phyloP scores from a whole-genome alignment of 2,888 invertebrate genomes.

The Diaperis boleti region DNA sequence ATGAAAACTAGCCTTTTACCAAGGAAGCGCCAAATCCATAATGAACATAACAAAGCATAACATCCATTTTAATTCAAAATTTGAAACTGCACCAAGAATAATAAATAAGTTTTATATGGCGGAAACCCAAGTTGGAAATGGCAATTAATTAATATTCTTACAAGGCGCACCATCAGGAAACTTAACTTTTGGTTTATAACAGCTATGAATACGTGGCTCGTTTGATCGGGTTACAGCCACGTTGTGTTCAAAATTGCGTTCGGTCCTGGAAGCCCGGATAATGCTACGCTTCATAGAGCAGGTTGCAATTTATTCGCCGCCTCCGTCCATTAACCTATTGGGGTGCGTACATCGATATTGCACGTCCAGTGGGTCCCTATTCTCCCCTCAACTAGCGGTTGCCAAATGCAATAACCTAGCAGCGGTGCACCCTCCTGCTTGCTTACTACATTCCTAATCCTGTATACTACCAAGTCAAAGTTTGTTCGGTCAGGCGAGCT shows the following conservation, averaged over 20 bases:
- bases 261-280: slow-evolving; percentile 5
- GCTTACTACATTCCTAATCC: slow-evolving; percentile 17
- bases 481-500: slow-evolving; percentile 34
- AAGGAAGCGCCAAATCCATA: no score
- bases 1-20: no score
- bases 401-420: slow-evolving; percentile 38
- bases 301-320: slow-evolving; percentile 35
- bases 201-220: not conserved
- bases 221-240: not conserved
- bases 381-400: slow-evolving; percentile 19
- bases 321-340: slow-evolving; percentile 34
- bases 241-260: not conserved
- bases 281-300: slow-evolving; percentile 32
- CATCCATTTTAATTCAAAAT: no score
- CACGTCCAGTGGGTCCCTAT: slow-evolving; percentile 23
- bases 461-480: slow-evolving; percentile 26
- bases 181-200: not conserved
- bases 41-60: no score
- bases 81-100: no score
- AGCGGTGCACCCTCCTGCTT: slow-evolving; percentile 14
- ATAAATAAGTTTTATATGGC: no score
- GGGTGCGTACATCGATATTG: slow-evolving; percentile 41
- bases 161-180: no score
- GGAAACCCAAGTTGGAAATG: no score
- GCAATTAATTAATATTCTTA: no score